Base-by-base conservation (phyloP, 2,113 vertebrate genomes). In the Caranx melampygus region DNA sequence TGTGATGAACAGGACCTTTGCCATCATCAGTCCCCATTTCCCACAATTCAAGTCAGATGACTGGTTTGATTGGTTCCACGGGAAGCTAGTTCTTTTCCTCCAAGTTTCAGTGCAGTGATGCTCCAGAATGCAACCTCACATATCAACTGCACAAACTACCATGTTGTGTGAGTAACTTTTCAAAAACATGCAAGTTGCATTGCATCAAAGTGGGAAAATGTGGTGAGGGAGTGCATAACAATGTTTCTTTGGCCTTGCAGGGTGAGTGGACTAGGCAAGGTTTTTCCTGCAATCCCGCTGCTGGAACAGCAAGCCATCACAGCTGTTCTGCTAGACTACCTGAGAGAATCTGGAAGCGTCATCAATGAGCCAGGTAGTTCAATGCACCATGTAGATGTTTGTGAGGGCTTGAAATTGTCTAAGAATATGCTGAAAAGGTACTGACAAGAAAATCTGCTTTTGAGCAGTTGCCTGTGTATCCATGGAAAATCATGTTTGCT, bases 71-170 rank as follows among this genome's bases (percentile, higher is more conserved):
- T 85, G 77, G 82, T 88, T 91, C 73, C 59, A 18, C 57, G 44
- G 74, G 44, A 87, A 60, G 79, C 81, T 87, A 78, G 40, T 65
- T 76, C 59, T 44, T 26, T 5, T 87, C 64, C 83, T 88, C 62
- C 84, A 49, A 84, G 84, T 75, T 88, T 90, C 68, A 75, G 15
- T 54, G 69, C 77, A 79, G 42, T 20, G 58, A 87, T 83, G 87
- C 75, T 88, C 64, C 33, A 35, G 35, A 64, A 15, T 21, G 68
- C 75, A 58, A 81, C 66, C 42, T 40, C 72, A 65, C n/a, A 35
- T 26, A 35, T 77, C 10, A 77, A 21, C 75, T 87, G 89, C 72
- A 81, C 68, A 37, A 82, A 66, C 68, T 88, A 91, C 79, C 85
- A 51, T 1, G 44, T 87, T 8, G 67, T 90, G 87, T 90, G 63